phyloP scores from a whole-genome alignment of 2,888 invertebrate genomes.

The Rhodophaea formosa region DNA sequence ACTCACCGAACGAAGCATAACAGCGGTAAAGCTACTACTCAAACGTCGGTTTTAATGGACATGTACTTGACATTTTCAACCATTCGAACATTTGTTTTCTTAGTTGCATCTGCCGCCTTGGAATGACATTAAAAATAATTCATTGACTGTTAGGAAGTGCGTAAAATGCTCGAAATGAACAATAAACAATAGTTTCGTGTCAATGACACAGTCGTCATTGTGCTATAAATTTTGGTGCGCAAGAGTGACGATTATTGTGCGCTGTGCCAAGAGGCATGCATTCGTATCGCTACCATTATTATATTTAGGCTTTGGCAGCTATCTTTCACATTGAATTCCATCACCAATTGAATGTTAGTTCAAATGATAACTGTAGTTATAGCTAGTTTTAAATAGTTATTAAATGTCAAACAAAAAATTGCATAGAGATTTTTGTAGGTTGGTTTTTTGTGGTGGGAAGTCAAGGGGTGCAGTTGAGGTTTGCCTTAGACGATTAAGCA shows the following conservation, averaged over 20 bases:
- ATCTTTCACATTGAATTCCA: conserved; percentile 7
- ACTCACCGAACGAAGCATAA: too few relatives aligned
- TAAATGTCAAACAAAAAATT: too few relatives aligned
- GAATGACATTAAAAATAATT: conserved; percentile 14
- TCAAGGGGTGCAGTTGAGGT: too few relatives aligned
- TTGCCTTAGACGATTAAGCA: too few relatives aligned
- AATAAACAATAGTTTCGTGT: conserved; percentile 55
- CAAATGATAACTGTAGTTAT: neutral
- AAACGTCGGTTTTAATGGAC: too few relatives aligned
- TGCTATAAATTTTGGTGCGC: conserved; percentile 35
- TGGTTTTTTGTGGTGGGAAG: too few relatives aligned
- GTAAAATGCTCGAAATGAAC: conserved; percentile 31
- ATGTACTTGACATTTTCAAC: neutral
- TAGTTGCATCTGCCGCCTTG: conserved; percentile 6
- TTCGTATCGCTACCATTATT: conserved; percentile 9
- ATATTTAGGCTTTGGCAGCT: conserved; percentile 4
- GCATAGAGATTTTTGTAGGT: too few relatives aligned
- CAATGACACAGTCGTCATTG: conserved; percentile 49
- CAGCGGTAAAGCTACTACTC: too few relatives aligned
- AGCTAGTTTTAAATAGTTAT: too few relatives aligned
- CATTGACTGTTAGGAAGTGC: conserved; percentile 18
- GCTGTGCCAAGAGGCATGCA: conserved; percentile 30
- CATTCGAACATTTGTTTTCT: neutral
- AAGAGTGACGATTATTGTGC: conserved; percentile 35
- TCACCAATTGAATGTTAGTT: neutral